These are phyloP conservation scores for Drosophila leonis DNA, from an alignment of 2,888 invertebrate genomes.

Conservation along the genomic window DNA sequence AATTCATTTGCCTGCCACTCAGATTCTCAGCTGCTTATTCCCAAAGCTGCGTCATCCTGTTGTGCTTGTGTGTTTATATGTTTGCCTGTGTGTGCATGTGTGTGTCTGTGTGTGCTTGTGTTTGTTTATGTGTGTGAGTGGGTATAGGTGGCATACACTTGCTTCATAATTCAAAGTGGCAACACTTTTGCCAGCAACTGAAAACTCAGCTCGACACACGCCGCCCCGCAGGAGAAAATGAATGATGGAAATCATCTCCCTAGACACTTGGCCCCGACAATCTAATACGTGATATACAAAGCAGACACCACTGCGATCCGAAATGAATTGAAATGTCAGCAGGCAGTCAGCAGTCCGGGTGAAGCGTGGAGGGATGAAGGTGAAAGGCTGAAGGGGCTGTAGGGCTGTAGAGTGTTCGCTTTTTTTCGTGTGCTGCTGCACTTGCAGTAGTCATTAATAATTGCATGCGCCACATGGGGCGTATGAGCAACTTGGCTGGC, in stretches of 20 bases:
- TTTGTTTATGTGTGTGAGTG: constrained; percentile 3
- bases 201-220: constrained; percentile 52
- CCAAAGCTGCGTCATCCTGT: constrained; percentile 63
- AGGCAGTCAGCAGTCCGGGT: constrained; percentile 10
- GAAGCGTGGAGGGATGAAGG: not conserved
- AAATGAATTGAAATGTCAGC: constrained; percentile 69
- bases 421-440: constrained; percentile 35
- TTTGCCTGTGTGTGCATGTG: constrained; percentile 6
- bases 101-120: constrained; percentile 7
- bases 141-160: constrained; percentile 19
- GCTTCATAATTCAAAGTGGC: constrained; percentile 74
- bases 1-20: constrained; percentile 71
- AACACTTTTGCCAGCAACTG: constrained; percentile 57
- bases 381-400: not conserved
- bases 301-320: constrained; percentile 31
- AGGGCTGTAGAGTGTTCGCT: not conserved
- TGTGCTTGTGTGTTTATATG: constrained; percentile 15
- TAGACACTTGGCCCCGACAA: constrained; percentile 60
- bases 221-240: constrained; percentile 54
- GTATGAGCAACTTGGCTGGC: constrained; percentile 51
- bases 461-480: constrained; percentile 55
- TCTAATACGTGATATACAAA: constrained; percentile 55
- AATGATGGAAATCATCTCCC: constrained; percentile 76
- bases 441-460: constrained; percentile 64
- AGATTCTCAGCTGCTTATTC: constrained; percentile 61